Base-by-base conservation (phyloP, 2,113 vertebrate species). In the Myrmophylax atrothorax region DNA sequence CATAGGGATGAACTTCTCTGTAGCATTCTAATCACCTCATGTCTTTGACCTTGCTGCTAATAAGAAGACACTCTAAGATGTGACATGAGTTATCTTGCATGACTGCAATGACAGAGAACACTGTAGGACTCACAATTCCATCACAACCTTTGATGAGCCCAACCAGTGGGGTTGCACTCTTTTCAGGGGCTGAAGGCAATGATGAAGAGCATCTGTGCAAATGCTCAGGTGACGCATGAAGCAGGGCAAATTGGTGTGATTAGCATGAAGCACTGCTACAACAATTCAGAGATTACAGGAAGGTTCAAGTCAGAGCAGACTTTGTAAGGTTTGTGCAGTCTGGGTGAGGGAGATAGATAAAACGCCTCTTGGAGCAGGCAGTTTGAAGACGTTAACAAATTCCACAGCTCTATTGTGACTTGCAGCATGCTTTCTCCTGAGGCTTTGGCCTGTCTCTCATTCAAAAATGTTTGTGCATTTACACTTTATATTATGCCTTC, bases 341-440 rank as follows among this genome's bases (percentile, higher is more conserved):
- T 38, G 0, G 9, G 19, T n/a, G 12, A 67, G 19, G 2, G 6
- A 10, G 3, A 14, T 49, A 15, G 28, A 37, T 16, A 47, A 44
- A 87, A 58, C 10, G 47, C 9, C 22, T 14, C 24, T 31, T 0
- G 0, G 37, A 91, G 25, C 9, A 62, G 42, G 16, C 19, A 88
- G 15, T 64, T 37, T 38, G 58, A 69, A 73, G 37, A 44, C 59
- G 20, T 11, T 20, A 42, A 80, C 10, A 33, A 49, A 62, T 28
- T 69, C 20, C 17, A 6, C 33, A 59, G 4, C 25, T 76, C 12
- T 47, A 6, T 15, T 63, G 38, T 0, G 0, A 2, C 31, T 88
- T 58, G 46, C 22, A 37, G 7, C 63, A 14, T 63, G 18, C 55
- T 47, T 87, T 31, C 18, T 78, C 47, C 10, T 6, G 6, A 53